A percentile compares a stretch with the other conserved stretches of the same genome.
These are phyloP conservation scores for Platichthys flesus DNA, from an alignment of 2,113 vertebrate genomes.

Conservation along the genomic window DNA sequence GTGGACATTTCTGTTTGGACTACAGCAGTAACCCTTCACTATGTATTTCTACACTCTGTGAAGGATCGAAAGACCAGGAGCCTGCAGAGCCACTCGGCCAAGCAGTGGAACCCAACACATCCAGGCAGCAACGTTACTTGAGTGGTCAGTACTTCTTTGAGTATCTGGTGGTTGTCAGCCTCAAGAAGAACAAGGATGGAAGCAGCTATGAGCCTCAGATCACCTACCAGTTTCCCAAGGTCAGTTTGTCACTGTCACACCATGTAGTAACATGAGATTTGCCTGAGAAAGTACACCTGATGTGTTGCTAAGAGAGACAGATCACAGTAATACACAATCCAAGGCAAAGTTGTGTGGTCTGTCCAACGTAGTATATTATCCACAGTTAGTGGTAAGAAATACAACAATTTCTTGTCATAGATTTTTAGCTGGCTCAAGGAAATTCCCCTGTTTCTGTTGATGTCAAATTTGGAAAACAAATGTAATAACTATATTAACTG, in stretches of 20 bases:
- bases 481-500: no score
- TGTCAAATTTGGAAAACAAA: no score
- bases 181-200: constrained; percentile 82
- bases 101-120: constrained; percentile 13
- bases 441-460: no score
- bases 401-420: not conserved
- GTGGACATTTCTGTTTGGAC: no score
- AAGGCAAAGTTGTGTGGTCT: no score
- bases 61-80: constrained; percentile 64
- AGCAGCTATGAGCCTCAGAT: constrained; percentile 89
- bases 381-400: not conserved
- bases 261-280: not conserved
- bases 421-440: no score
- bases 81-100: not conserved
- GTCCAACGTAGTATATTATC: no score
- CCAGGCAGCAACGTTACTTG: constrained; percentile 72
- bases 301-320: not conserved
- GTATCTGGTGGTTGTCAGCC: constrained; percentile 93
- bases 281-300: not conserved
- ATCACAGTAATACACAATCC: not conserved
- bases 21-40: not conserved
- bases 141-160: constrained; percentile 95
- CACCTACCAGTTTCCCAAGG: constrained; percentile 97
- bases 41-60: not conserved
- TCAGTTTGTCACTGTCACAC: constrained; percentile 62